Evolutionary conservation across 2,797 vertebrate genomes (phyloP).

Genomic region (Tragopan temminckii): DNA sequence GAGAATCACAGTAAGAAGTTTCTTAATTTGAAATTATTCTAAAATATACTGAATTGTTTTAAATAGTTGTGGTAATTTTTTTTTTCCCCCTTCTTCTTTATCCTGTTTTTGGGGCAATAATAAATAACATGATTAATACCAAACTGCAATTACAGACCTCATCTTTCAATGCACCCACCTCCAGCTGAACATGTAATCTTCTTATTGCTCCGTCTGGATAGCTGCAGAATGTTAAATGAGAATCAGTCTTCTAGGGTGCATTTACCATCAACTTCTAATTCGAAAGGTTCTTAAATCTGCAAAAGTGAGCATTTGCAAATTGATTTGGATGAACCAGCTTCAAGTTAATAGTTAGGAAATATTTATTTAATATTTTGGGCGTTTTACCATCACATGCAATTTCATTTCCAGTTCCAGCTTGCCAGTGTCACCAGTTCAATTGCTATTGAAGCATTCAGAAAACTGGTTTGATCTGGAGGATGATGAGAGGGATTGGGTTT

Average conservation of each 20-base stretch:
- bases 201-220: not conserved
- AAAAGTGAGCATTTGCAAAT: conserved; percentile 40
- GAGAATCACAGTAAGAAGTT: not conserved
- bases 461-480: not conserved
- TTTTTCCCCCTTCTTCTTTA: not conserved
- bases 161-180: not conserved
- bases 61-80: not conserved
- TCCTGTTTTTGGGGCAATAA: not conserved
- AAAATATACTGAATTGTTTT: not conserved
- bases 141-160: not conserved
- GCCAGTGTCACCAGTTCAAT: not conserved
- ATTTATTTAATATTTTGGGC: conserved; percentile 34
- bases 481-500: not conserved
- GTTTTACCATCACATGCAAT: conserved; percentile 4
- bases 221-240: conserved; percentile 9
- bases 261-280: conserved; percentile 37
- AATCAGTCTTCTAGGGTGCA: conserved; percentile 18
- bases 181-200: not conserved
- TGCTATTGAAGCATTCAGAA: conserved; percentile 10
- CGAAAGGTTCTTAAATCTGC: conserved; percentile 34
- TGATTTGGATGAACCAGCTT: conserved; percentile 47
- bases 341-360: conserved; percentile 32
- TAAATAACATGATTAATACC: not conserved
- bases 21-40: not conserved
- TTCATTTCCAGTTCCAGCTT: conserved; percentile 51